A percentile compares a stretch with the other conserved stretches of the same genome.
phyloP scores from a whole-genome alignment of 2,797 vertebrate genomes.

The Phaenicophaeus curvirostris region DNA sequence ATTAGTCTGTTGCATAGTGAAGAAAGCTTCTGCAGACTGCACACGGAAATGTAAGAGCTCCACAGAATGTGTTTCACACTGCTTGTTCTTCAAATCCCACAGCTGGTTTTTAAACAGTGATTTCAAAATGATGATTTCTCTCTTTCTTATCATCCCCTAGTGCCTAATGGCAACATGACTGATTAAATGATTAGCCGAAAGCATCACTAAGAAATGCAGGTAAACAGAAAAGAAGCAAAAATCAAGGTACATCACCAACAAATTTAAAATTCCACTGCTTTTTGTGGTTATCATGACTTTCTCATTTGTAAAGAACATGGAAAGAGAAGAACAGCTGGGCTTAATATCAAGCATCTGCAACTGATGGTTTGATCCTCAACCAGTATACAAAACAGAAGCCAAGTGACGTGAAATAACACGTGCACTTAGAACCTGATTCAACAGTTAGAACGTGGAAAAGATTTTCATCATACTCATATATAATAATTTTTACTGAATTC shows the following conservation, averaged over 20 bases:
- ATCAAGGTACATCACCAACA: not conserved
- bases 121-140: not conserved
- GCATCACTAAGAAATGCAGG: not conserved
- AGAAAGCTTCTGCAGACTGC: not conserved
- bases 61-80: not conserved
- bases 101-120: not conserved
- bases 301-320: not conserved
- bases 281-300: not conserved
- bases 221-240: conserved; percentile 5
- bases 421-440: not conserved
- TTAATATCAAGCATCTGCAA: not conserved
- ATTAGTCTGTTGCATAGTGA: not conserved
- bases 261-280: not conserved
- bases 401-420: not conserved
- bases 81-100: not conserved
- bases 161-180: not conserved
- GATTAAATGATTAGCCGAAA: conserved; percentile 2
- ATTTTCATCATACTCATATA: not conserved
- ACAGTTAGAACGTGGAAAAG: not conserved
- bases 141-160: not conserved
- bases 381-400: not conserved
- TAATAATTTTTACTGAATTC: not conserved
- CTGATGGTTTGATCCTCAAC: not conserved
- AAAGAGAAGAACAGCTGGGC: not conserved
- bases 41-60: not conserved